Percentiles rank a stretch among this genome's conserved stretches.
Evolutionary conservation across 2,888 invertebrate species (phyloP).

Genomic region (Buathra laborator): DNA sequence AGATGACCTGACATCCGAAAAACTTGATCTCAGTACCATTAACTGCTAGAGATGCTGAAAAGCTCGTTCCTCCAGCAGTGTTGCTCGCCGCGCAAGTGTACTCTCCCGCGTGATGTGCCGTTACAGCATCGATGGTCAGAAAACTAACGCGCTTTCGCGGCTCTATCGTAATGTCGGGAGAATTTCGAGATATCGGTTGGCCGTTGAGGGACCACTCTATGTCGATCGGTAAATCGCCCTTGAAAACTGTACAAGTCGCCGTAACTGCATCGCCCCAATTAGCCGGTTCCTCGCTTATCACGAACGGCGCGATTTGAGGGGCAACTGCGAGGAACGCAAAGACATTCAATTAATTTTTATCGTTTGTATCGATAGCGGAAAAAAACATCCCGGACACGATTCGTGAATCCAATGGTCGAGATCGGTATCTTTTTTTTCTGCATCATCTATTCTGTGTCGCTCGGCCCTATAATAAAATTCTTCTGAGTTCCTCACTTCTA

Average conservation of each 20-base stretch:
- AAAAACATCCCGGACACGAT: too few relatives aligned
- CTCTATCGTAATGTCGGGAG: slow-evolving; percentile 75
- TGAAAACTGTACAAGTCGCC: slow-evolving; percentile 87
- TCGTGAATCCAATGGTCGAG: too few relatives aligned
- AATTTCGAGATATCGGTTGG: slow-evolving; percentile 83
- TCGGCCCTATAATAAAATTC: not conserved
- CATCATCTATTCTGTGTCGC: not conserved
- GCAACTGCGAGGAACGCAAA: slow-evolving; percentile 86
- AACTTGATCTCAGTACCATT: slow-evolving; percentile 62
- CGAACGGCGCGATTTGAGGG: slow-evolving; percentile 90
- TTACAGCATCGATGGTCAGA: slow-evolving; percentile 85
- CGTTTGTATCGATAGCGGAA: too few relatives aligned
- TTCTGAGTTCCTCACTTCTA: not conserved
- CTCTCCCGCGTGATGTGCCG: slow-evolving; percentile 85
- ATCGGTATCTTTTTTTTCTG: too few relatives aligned
- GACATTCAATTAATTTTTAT: not conserved
- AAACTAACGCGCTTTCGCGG: slow-evolving; percentile 84
- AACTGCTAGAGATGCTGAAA: slow-evolving; percentile 88
- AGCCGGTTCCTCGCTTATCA: slow-evolving; percentile 89
- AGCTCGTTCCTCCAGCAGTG: slow-evolving; percentile 88
- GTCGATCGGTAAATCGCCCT: slow-evolving; percentile 90
- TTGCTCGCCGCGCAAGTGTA: slow-evolving; percentile 88
- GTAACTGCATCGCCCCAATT: slow-evolving; percentile 88
- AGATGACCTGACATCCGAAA: slow-evolving; percentile 51
- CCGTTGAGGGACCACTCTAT: slow-evolving; percentile 91